A percentile compares a stretch with the other conserved stretches of the same genome.
phyloP scores from a whole-genome alignment of 2,797 vertebrate species.

The Gallinago nigripennis region DNA sequence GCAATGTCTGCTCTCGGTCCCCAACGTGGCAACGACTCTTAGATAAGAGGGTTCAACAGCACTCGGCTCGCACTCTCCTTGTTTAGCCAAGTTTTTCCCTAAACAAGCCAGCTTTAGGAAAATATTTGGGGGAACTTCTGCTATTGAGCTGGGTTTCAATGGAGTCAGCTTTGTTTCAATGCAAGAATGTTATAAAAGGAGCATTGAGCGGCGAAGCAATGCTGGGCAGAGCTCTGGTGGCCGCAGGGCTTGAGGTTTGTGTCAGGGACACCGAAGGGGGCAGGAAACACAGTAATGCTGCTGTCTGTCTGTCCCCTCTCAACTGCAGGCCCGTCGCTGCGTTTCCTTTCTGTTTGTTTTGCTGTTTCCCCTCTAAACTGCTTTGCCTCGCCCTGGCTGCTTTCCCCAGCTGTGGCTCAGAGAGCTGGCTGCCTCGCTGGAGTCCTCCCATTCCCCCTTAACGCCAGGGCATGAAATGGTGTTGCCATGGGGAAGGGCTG shows the following conservation, averaged over 20 bases:
- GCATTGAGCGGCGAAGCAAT: not conserved
- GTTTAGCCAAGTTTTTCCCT: slow-evolving; percentile 17
- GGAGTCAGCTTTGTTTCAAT: not conserved
- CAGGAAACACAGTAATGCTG: not conserved
- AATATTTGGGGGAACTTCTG: slow-evolving; percentile 19
- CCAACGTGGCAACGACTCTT: slow-evolving; percentile 18
- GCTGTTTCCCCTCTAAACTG: slow-evolving; percentile 70
- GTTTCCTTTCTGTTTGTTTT: slow-evolving; percentile 69
- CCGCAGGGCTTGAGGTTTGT: not conserved
- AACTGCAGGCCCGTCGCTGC: not conserved
- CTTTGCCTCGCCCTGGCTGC: slow-evolving; percentile 72
- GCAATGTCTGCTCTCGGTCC: not conserved
- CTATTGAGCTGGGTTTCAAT: not conserved
- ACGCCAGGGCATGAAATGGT: not conserved
- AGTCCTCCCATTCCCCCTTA: not conserved
- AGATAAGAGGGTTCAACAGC: not conserved
- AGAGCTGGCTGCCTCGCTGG: not conserved
- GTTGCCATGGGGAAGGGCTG: slow-evolving; percentile 70
- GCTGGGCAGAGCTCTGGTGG: not conserved
- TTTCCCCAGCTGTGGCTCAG: slow-evolving; percentile 38
- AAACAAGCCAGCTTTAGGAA: not conserved
- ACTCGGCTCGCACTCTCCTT: not conserved
- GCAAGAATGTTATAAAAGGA: slow-evolving; percentile 32
- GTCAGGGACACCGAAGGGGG: not conserved
- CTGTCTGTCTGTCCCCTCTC: not conserved